These are phyloP conservation scores for Phoxinus dragarum DNA, from an alignment of 2,797 vertebrate species.

Conservation along the genomic window DNA sequence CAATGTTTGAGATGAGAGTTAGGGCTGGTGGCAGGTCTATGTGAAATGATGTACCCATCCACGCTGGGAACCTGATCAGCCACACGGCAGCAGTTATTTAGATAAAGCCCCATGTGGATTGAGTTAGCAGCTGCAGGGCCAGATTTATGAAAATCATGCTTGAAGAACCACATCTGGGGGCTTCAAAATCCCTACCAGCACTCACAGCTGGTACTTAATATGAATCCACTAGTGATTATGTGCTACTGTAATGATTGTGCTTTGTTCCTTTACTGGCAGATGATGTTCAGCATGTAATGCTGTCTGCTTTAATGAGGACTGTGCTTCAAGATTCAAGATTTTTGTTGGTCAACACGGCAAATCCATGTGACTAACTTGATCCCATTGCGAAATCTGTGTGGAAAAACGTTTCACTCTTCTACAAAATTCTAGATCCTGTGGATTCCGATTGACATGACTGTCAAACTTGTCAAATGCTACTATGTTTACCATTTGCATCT, in stretches of 20 bases:
- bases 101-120: constrained; percentile 78
- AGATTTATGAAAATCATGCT: constrained; percentile 72
- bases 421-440: neutral
- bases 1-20: constrained; percentile 53
- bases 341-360: neutral
- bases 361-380: neutral
- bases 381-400: no score
- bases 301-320: constrained; percentile 15
- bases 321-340: neutral
- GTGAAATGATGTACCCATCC: constrained; percentile 39
- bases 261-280: constrained; percentile 26
- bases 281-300: neutral
- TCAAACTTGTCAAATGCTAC: neutral
- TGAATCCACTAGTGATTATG: constrained; percentile 32
- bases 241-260: constrained; percentile 37
- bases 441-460: neutral
- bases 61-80: constrained; percentile 68
- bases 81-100: constrained; percentile 74
- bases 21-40: constrained; percentile 65
- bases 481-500: neutral
- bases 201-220: constrained; percentile 43
- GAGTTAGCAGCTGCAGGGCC: constrained; percentile 72
- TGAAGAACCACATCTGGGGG: constrained; percentile 71
- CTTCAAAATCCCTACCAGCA: constrained; percentile 47
- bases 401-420: neutral